Conservation (phyloP, 2,113 vertebrate species). For the Platysteira castanea region DNA sequence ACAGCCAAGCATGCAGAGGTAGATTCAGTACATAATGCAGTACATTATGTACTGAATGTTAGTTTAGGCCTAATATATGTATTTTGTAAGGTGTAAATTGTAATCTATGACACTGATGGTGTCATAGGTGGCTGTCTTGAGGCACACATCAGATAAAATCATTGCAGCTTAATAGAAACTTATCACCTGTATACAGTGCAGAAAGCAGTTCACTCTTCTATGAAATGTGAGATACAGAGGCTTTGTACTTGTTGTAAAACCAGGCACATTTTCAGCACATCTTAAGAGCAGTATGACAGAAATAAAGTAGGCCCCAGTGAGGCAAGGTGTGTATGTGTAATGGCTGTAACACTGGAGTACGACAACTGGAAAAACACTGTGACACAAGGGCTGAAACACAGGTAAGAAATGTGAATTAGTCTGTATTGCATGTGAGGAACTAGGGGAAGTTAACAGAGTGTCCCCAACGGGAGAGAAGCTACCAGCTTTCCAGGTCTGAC, state of each 20-base stretch:
- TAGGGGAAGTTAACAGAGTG: neutral
- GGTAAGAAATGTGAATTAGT: neutral
- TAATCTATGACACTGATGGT: neutral
- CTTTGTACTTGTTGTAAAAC: neutral
- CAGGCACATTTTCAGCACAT: neutral
- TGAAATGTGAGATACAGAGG: neutral
- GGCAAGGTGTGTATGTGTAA: neutral
- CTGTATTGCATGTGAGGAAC: neutral
- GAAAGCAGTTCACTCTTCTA: neutral
- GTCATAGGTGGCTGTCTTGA: neutral
- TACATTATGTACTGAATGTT: neutral
- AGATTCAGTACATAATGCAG: no score
- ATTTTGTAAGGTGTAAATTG: neutral
- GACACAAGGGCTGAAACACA: neutral
- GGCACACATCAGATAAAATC: neutral
- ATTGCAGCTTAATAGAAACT: conserved; percentile 11
- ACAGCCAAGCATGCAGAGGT: neutral
- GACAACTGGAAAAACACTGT: neutral
- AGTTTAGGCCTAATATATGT: neutral
- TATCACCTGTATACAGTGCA: neutral
- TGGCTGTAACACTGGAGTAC: neutral
- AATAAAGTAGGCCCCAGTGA: neutral
- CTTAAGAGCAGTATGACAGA: neutral
- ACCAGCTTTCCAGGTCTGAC: neutral
- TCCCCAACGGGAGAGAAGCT: neutral